These are phyloP conservation scores for Rhegmatorhina hoffmannsi DNA, from an alignment of 2,113 vertebrate species.

Conservation along the genomic window DNA sequence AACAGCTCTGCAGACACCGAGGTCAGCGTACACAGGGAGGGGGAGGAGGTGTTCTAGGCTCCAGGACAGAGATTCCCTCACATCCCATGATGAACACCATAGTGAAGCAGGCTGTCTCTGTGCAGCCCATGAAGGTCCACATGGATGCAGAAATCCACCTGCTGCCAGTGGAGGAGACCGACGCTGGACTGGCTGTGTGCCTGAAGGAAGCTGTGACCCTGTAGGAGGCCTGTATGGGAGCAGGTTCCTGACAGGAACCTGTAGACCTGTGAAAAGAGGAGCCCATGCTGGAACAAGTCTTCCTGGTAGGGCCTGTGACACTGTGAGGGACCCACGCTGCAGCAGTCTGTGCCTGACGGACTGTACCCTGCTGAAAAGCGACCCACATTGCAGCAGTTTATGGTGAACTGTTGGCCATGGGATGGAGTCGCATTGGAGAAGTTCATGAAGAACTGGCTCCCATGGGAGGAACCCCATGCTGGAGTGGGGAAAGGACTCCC, in stretches of 20 bases:
- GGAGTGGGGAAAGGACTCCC: background rate
- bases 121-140: background rate
- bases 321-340: background rate
- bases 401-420: background rate
- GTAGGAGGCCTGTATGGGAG: background rate
- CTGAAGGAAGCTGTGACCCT: background rate
- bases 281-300: background rate
- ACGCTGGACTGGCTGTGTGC: background rate
- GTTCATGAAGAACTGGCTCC: background rate
- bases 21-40: background rate
- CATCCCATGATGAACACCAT: background rate
- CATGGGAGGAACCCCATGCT: background rate
- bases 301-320: background rate
- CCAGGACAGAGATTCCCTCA: background rate
- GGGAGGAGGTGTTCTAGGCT: background rate
- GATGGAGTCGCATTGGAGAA: background rate
- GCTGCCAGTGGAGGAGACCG: background rate
- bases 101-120: background rate
- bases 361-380: background rate
- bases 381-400: background rate
- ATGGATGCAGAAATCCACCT: background rate
- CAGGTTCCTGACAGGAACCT: background rate
- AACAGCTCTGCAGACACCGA: background rate
- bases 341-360: background rate
- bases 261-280: background rate